These are phyloP conservation scores for Tympanoctomys barrerae DNA, from an alignment of 2,797 vertebrate species.

Conservation along the genomic window DNA sequence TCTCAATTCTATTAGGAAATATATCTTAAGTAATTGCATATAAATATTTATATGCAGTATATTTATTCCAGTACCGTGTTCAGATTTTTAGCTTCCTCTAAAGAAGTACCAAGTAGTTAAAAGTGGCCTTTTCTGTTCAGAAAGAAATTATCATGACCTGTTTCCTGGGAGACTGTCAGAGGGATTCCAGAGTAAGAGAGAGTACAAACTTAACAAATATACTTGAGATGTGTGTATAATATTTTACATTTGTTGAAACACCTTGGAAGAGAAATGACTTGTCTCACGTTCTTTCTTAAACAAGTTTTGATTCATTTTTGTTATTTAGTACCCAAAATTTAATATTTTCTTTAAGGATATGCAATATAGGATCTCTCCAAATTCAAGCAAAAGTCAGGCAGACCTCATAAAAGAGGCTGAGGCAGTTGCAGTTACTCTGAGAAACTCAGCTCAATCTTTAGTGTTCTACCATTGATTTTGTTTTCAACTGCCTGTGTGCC, in stretches of 20 bases:
- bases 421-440: neutral
- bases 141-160: neutral
- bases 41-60: neutral
- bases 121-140: constrained; percentile 28
- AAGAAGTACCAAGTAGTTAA: constrained; percentile 21
- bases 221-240: constrained; percentile 9
- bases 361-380: neutral
- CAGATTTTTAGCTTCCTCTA: neutral
- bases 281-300: constrained; percentile 25
- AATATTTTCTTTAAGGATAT: constrained; percentile 31
- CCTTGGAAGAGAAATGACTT: constrained; percentile 24
- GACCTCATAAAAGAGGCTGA: neutral
- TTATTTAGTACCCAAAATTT: neutral
- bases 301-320: constrained; percentile 52
- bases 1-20: constrained; percentile 4
- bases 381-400: constrained; percentile 38
- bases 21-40: neutral
- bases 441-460: constrained; percentile 20
- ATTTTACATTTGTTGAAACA: constrained; percentile 49
- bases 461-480: constrained; percentile 6
- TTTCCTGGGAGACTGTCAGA: constrained; percentile 18
- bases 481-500: neutral
- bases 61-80: neutral
- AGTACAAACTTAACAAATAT: constrained; percentile 23
- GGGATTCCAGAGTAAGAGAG: constrained; percentile 8